Conservation (phyloP, 2,888 invertebrate genomes). For the Trypoxylon attenuatum region DNA sequence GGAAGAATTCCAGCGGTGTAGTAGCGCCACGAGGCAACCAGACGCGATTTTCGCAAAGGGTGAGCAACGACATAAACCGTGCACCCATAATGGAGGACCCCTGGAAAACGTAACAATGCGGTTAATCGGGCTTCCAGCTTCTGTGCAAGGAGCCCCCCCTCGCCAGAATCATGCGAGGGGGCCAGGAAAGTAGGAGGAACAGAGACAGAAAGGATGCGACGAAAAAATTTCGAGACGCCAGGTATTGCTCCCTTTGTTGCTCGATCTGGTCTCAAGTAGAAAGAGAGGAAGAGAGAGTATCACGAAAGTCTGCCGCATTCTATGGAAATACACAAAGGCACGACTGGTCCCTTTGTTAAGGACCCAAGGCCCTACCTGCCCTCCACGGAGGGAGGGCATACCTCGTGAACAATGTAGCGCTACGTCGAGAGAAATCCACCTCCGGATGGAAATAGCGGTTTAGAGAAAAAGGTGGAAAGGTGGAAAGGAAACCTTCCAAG, state of each 20-base stretch:
- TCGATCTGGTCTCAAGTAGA: slow-evolving; percentile 40
- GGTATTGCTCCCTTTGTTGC: slow-evolving; percentile 52
- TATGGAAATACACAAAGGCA: slow-evolving; percentile 52
- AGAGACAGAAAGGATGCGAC: slow-evolving; percentile 20
- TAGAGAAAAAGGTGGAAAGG: neutral
- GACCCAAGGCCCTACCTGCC: slow-evolving; percentile 44
- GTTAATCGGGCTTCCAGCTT: slow-evolving; percentile 63
- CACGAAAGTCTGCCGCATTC: slow-evolving; percentile 56
- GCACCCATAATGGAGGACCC: slow-evolving; percentile 46
- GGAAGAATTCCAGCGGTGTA: neutral
- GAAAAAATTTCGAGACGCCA: slow-evolving; percentile 46
- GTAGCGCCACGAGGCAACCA: neutral
- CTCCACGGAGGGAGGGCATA: slow-evolving; percentile 31
- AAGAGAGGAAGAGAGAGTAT: slow-evolving; percentile 25
- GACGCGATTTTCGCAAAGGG: slow-evolving; percentile 28
- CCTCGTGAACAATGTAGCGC: slow-evolving; percentile 50
- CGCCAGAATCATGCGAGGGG: neutral
- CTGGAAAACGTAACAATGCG: slow-evolving; percentile 61
- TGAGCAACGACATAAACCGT: slow-evolving; percentile 31
- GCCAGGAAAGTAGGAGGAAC: neutral
- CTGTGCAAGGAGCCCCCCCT: slow-evolving; percentile 22
- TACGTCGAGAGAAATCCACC: slow-evolving; percentile 21
- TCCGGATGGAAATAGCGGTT: neutral
- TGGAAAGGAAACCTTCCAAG: neutral
- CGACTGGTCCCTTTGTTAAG: slow-evolving; percentile 54